These are phyloP conservation scores for Metalampra italica DNA, from an alignment of 2,888 invertebrate genomes.

Conservation along the genomic window DNA sequence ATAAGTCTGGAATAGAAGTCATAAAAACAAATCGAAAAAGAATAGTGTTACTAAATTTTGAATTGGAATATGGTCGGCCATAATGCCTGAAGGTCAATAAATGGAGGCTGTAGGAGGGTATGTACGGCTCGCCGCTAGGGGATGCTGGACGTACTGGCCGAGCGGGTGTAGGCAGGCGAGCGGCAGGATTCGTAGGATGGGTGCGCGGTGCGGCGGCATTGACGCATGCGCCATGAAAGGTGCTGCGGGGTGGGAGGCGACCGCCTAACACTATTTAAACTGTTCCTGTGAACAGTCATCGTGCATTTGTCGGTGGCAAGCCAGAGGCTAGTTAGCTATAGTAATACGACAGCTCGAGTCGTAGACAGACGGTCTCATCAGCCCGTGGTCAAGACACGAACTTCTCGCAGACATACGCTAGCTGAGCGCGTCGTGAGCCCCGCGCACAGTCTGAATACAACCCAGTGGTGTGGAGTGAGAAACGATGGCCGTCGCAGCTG, in stretches of 20 bases:
- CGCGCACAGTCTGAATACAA: constrained; percentile 70
- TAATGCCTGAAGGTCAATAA: too few species aligned
- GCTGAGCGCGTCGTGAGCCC: constrained; percentile 75
- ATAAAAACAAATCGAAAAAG: too few species aligned
- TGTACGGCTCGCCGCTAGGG: too few species aligned
- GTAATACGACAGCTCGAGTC: constrained; percentile 77
- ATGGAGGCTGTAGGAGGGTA: too few species aligned
- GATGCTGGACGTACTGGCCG: constrained; percentile 20
- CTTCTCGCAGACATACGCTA: constrained; percentile 77
- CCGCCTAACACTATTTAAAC: constrained; percentile 81
- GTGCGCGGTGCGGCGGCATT: constrained; percentile 55
- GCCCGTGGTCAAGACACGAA: constrained; percentile 80
- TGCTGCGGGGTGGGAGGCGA: constrained; percentile 75
- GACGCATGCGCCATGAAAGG: constrained; percentile 81
- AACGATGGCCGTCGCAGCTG: constrained; percentile 93
- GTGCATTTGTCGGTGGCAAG: constrained; percentile 85
- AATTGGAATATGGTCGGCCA: too few species aligned
- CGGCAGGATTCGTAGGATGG: constrained; percentile 22
- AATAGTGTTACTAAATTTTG: too few species aligned
- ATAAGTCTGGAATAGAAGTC: too few species aligned
- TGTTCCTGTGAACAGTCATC: constrained; percentile 80
- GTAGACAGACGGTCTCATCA: constrained; percentile 76
- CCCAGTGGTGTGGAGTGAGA: constrained; percentile 68
- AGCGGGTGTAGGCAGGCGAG: constrained; percentile 7
- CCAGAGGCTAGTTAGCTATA: constrained; percentile 80